Percentiles rank a stretch among this genome's conserved stretches.
Conservation (phyloP, 2,113 vertebrate genomes). For the Nettapus auritus region DNA sequence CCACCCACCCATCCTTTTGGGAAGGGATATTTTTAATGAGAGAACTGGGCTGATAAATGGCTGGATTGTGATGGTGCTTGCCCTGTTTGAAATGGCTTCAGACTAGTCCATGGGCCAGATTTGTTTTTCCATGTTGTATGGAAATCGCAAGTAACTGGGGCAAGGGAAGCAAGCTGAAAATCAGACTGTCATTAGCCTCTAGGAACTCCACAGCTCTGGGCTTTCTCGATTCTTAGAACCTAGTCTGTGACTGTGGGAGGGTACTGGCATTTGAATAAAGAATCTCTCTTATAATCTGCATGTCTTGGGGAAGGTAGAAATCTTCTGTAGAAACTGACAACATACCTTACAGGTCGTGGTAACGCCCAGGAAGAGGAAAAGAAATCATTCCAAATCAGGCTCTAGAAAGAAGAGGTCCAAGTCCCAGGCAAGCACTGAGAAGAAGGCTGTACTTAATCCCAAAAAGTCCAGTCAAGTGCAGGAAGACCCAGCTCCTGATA, state of each 20-base stretch:
- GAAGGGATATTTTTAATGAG: not conserved
- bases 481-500: conserved; percentile 50
- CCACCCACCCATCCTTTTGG: not conserved
- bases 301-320: not conserved
- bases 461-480: conserved; percentile 23
- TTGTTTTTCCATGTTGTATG: not conserved
- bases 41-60: not conserved
- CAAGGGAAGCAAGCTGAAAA: not conserved
- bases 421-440: not conserved
- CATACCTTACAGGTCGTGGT: conserved; percentile 8
- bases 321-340: not conserved
- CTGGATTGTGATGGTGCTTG: not conserved
- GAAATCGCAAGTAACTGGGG: not conserved
- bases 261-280: not conserved
- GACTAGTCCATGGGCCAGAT: not conserved
- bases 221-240: conserved; percentile 16
- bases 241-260: not conserved
- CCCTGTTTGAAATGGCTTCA: not conserved
- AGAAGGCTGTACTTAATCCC: conserved; percentile 15
- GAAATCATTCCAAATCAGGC: not conserved
- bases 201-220: not conserved
- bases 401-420: conserved; percentile 49
- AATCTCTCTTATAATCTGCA: not conserved
- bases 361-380: conserved; percentile 63
- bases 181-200: not conserved